Evolutionary conservation across 2,888 invertebrate species (phyloP), one percentile per base, ranked within the genome.

Genomic region (Nomada hirtipes): DNA sequence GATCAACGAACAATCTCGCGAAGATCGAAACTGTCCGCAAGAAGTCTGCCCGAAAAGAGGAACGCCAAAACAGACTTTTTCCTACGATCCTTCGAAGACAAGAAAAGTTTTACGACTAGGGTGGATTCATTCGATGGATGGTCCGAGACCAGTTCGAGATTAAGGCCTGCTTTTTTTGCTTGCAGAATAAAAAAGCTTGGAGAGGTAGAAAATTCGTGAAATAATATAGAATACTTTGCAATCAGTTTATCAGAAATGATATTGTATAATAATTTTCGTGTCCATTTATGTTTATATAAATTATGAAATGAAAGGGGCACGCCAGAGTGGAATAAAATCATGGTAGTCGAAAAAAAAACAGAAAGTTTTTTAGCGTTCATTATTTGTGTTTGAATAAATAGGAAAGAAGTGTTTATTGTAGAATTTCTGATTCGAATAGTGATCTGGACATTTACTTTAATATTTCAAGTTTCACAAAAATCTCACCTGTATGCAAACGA

Each of bases 31-130:
- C 4, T 13, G 61, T 3, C 9, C 65, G 75, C 59, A 77, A 83
- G 70, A 82, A 82, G 15, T 29, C 29, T 9, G 59, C 10, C 29
- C 57, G 26, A 55, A 15, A 15, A 26, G 36, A 50, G 71, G 73
- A 69, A 64, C 79, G 76, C 50, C 53, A 75, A 71, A 72, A 79
- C 53, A 59, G 20, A 50, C 59, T 75, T 82, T 74, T 71, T 74
- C 47, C 59, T 26, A 50, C 11, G 18, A 15, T 20, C 44, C 53
- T 15, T 18, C n/a, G 11, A 11, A 3, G 23, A 3, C 63, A 57
- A 55, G 60, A 55, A 67, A 57, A 29, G n/a, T 68, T 59, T 63
- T n/a, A 67, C 42, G 64, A 59, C 20, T 18, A 52, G 20, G 50
- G 23, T 59, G 57, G 20, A 57, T 20, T 10, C 26, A 52, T 63